Conservation (phyloP, 2,888 invertebrate genomes). For the Cactoblastis cactorum region DNA sequence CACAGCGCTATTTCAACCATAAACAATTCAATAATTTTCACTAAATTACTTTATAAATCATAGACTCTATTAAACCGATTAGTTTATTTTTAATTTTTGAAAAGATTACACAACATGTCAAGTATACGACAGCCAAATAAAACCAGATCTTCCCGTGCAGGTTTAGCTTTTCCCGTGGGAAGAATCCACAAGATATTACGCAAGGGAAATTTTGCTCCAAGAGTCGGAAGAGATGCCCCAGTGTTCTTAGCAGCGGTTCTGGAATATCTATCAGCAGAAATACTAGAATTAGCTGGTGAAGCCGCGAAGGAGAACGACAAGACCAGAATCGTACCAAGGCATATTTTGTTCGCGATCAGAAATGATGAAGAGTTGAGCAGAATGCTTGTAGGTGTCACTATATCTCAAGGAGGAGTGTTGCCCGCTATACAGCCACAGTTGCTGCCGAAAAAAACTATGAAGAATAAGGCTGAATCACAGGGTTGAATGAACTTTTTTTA, state of each 20-base stretch:
- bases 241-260: conserved; percentile 79
- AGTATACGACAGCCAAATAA: conserved; percentile 27
- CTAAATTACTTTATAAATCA: too few species aligned
- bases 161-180: conserved; percentile 76
- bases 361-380: conserved; percentile 54
- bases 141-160: conserved; percentile 69
- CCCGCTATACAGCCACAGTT: conserved; percentile 45
- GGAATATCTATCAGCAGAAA: conserved; percentile 70
- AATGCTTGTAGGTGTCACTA: conserved; percentile 47
- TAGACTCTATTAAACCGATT: too few species aligned
- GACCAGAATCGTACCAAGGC: conserved; percentile 58
- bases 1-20: not conserved
- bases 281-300: conserved; percentile 41
- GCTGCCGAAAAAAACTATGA: conserved; percentile 52
- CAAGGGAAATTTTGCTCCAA: conserved; percentile 81
- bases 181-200: conserved; percentile 77
- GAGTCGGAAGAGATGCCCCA: conserved; percentile 75
- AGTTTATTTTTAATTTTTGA: not conserved
- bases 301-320: conserved; percentile 84
- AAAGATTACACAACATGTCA: not conserved
- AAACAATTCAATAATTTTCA: too few species aligned
- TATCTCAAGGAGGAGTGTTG: conserved; percentile 51
- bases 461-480: conserved; percentile 23
- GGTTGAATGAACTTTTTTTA: conserved; percentile 1
- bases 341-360: conserved; percentile 50